Evolutionary conservation across 2,113 vertebrate species (phyloP).

Genomic region (Siniperca chuatsi): DNA sequence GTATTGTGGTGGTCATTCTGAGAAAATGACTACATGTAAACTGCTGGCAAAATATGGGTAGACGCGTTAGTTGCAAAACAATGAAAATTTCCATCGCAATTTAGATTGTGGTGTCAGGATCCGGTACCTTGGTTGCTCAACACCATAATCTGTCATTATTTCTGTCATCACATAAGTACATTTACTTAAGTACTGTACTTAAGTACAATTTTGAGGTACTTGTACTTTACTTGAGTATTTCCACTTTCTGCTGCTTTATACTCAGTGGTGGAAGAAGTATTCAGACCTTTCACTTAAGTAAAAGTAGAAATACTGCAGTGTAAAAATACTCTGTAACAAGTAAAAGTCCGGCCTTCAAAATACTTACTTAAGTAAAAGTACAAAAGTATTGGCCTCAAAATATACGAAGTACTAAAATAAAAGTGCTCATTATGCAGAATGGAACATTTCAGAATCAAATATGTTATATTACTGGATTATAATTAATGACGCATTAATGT

Average conservation of each 20-base stretch:
- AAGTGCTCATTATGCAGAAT: no score
- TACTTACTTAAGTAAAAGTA: no score
- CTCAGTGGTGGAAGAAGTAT: neutral
- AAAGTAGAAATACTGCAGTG: neutral
- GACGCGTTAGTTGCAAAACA: constrained; percentile 50
- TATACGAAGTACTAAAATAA: no score
- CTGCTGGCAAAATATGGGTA: constrained; percentile 40
- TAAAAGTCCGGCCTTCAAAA: neutral
- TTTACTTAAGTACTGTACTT: neutral
- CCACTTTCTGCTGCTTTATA: neutral
- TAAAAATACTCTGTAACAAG: neutral
- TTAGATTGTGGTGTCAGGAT: neutral
- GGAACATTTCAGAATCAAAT: no score
- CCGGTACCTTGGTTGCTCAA: neutral
- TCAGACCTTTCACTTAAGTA: neutral
- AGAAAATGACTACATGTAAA: neutral
- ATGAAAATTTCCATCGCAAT: constrained; percentile 5
- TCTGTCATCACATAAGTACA: accelerated
- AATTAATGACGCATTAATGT: neutral
- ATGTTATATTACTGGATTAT: neutral
- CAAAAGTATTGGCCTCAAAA: no score
- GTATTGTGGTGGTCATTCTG: neutral
- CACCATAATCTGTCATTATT: neutral
- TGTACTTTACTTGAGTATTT: neutral
- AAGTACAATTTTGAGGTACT: neutral